A percentile compares a stretch with the other conserved stretches of the same genome.
These are phyloP conservation scores for Caenorhabditis latens DNA, from an alignment of 1,140 invertebrate genomes.

Conservation along the genomic window DNA sequence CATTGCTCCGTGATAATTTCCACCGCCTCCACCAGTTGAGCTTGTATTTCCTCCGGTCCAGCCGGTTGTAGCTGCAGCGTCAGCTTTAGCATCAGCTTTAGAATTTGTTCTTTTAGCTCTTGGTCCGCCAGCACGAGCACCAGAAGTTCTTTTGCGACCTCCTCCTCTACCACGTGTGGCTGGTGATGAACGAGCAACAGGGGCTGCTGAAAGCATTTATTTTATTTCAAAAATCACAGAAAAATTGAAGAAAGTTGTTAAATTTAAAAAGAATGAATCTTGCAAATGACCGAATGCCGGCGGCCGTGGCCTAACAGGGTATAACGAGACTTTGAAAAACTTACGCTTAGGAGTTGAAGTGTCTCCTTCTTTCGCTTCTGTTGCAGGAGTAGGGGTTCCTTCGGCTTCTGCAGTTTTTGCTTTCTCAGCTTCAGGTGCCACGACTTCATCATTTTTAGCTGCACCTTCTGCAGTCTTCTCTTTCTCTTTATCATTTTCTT, in stretches of 20 bases:
- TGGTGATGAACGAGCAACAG: not conserved
- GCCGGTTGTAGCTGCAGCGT: not conserved
- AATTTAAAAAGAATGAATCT: no score
- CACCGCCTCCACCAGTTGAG: not conserved
- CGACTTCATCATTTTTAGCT: constrained; percentile 15
- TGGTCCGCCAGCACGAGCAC: not conserved
- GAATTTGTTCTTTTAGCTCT: constrained; percentile 19
- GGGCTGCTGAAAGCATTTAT: not conserved
- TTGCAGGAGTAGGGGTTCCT: not conserved
- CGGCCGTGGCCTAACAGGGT: no score
- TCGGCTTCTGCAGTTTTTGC: not conserved
- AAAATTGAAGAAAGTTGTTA: no score
- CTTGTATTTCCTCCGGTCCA: not conserved
- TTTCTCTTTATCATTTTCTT: not conserved
- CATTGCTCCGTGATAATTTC: not conserved
- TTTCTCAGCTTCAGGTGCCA: not conserved
- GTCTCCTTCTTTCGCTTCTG: not conserved
- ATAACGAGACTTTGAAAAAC: not conserved
- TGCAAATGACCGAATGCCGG: no score
- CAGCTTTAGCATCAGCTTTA: not conserved
- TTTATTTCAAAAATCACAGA: not conserved
- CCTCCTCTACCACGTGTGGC: constrained; percentile 21
- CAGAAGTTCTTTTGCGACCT: constrained; percentile 6
- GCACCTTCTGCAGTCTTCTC: not conserved
- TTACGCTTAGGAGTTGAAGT: constrained; percentile 4